Evolutionary conservation across 2,888 invertebrate species (phyloP), one percentile per base, ranked within the genome.

Genomic region (Dryobota labecula): DNA sequence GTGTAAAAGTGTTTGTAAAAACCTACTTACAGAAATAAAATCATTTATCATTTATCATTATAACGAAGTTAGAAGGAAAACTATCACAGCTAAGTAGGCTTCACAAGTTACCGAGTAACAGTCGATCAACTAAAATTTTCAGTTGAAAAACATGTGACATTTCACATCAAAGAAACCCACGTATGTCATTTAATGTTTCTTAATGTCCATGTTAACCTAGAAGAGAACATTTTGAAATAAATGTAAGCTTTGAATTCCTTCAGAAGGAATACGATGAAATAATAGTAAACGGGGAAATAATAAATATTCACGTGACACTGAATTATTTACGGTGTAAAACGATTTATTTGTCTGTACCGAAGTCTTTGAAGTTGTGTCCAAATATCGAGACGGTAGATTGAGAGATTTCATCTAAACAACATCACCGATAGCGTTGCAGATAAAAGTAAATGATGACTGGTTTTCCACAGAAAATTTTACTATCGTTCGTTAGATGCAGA

Each of bases 351-450:
- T 75, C 18, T n/a, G n/a, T n/a, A n/a, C n/a, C 5, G 27, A 53
- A 30, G n/a, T n/a, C n/a, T n/a, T n/a, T 75, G 76, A 83, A 75
- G 69, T 62, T 6, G 30, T 54, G 38, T 66, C 81, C 49, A 76
- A 80, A 80, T 80, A 54, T 49, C 62, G 15, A 15, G 30, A 68
- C 51, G 64, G 76, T 53, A 65, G 41, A 51, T 56, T 45, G 56
- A 60, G 51, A 80, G 45, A 70, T 63, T 60, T 30, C 45, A 81
- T 66, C 24, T 43, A 33, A 27, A 56, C n/a, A 56, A 18, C 60
- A 56, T 47, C 54, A 68, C 57, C 8, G 60, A 71, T 71, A 24
- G 75, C 61, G 45, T 56, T 56, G 13, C 13, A 51, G 64, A 69
- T 78, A 63, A 33, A 64, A 45, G 24, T 67, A 54, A 68, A 41